Base-by-base conservation (phyloP, 2,888 invertebrate species). In the Blastobasis lacticolella region DNA sequence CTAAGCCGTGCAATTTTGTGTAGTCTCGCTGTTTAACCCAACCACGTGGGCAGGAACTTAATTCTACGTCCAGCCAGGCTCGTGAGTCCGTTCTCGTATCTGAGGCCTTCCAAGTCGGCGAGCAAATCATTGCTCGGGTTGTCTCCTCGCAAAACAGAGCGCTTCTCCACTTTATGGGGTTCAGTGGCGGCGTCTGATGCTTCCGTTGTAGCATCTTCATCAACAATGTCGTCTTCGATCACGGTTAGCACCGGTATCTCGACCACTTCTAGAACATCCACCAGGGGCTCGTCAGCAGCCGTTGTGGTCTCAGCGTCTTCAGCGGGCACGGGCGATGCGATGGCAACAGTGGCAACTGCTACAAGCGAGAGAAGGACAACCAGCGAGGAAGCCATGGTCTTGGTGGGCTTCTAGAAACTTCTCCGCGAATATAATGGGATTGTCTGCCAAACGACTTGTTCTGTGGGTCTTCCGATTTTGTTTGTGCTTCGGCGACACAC, bases 31-130 rank as follows among this genome's bases (percentile, higher is more conserved):
- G 6, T 44, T 75, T 75, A 82, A 49, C 87, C 88, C 44, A 75
- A 68, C 81, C 82, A 88, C 6, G 85, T 73, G 3, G 88, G 88
- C 7, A 88, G 68, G 53, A 84, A 80, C 63, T 82, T 87, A 45
- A 88, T 87, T 64, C 82, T 81, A 53, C 88, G 73, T 5, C 81
- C 81, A 45, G 69, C 81, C 0, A 86, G 53, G 54, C 75, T 73
- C 0, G 74, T 65, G 6, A 78, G 55, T 2, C 74, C 75, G 44
- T 73, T 73, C 43, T 82, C 82, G 46, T 72, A 73, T 10, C 73
- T 63, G 3, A 73, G 62, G 4, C 71, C 76, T 5, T 87, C 85
- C n/a, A 73, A 67, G 49, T 78, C 72, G n/a, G 76, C 75, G 47
- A 87, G 57, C 36, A 88, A 63, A 52, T 85, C 86, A 53, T 77